phyloP scores from a whole-genome alignment of 2,113 vertebrate genomes.

The Cettia cetti region DNA sequence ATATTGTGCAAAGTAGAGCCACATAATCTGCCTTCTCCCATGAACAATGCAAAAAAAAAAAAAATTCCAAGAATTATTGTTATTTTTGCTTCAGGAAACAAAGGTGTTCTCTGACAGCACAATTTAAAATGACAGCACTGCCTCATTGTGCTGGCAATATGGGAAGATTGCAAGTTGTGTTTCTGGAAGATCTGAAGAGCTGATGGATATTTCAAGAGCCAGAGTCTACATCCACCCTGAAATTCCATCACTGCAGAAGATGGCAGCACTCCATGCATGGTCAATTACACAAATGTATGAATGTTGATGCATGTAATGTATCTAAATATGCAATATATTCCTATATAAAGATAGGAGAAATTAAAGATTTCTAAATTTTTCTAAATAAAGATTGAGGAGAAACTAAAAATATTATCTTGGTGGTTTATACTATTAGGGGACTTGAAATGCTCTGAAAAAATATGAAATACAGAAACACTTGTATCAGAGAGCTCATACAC shows the following conservation, averaged over 20 bases:
- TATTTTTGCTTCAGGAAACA: neutral
- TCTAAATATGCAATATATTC: neutral
- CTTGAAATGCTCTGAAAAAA: neutral
- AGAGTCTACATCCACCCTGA: neutral
- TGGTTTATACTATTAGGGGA: neutral
- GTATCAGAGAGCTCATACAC: neutral
- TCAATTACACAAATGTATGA: neutral
- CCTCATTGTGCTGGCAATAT: neutral
- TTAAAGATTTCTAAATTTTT: too few relatives aligned
- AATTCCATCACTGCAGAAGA: neutral
- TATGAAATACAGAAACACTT: accelerated
- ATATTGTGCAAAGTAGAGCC: neutral
- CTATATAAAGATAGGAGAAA: neutral
- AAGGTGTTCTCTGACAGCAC: neutral
- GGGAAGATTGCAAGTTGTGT: neutral
- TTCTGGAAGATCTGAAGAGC: neutral
- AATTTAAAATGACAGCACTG: neutral
- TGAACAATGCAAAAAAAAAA: neutral
- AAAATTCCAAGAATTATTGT: neutral
- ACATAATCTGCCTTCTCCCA: neutral
- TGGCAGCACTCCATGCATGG: accelerated
- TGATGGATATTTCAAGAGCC: neutral
- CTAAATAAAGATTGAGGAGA: too few relatives aligned
- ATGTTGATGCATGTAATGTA: neutral
- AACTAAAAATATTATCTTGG: neutral